Conservation (phyloP, 2,888 invertebrate species). For the Calameuta pallipes region DNA sequence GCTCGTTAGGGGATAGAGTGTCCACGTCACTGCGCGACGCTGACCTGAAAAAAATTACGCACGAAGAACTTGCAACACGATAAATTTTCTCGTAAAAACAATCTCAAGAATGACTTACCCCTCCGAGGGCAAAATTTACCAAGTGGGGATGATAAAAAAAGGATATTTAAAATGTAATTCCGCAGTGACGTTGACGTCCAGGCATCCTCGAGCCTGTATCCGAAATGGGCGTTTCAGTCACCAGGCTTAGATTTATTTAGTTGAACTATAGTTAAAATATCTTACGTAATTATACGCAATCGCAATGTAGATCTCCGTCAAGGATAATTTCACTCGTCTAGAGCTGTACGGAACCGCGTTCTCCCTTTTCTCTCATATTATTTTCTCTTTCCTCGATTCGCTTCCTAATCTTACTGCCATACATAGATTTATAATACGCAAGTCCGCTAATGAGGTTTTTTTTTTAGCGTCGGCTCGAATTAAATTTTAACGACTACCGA, state of each 20-base stretch:
- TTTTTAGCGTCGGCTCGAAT: background rate
- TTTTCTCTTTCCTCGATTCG: background rate
- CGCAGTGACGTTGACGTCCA: too few relatives aligned
- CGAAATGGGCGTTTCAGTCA: background rate
- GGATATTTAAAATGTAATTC: too few relatives aligned
- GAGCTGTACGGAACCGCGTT: background rate
- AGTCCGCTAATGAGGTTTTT: background rate
- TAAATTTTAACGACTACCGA: background rate
- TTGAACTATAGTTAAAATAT: background rate
- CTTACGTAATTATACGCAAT: background rate
- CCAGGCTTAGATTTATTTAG: background rate
- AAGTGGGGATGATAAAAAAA: too few relatives aligned
- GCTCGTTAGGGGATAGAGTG: too few relatives aligned
- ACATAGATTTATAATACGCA: background rate
- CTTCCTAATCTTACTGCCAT: slow-evolving; percentile 8
- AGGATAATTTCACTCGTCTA: background rate
- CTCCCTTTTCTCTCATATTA: background rate
- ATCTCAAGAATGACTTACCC: too few relatives aligned
- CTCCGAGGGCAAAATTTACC: too few relatives aligned
- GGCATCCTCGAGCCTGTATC: background rate
- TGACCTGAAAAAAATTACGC: too few relatives aligned
- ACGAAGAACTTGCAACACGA: too few relatives aligned
- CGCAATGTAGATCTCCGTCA: background rate
- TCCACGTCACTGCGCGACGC: too few relatives aligned
- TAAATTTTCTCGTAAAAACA: too few relatives aligned